phyloP scores from a whole-genome alignment of 2,797 vertebrate species.

The Periophthalmus magnuspinnatus region DNA sequence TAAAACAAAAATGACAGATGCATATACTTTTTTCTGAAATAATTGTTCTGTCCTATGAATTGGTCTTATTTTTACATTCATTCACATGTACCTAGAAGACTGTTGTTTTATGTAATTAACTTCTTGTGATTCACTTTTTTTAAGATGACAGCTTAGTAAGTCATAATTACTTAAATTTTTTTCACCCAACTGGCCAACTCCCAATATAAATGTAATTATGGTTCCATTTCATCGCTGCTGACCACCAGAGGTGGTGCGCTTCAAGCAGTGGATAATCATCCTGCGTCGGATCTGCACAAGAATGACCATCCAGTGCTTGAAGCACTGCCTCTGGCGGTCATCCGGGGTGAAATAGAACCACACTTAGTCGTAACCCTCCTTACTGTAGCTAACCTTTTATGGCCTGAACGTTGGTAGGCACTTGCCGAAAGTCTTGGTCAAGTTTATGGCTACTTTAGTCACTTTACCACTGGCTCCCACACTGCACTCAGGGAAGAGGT shows the following conservation, averaged over 20 bases:
- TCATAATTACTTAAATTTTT: background rate
- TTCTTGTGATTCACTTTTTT: no score
- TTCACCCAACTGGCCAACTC: background rate
- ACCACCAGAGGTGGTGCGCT: no score
- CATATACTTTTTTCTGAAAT: background rate
- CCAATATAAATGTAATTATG: background rate
- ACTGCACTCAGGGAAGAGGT: conserved; percentile 18
- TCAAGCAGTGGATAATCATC: no score
- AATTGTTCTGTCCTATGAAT: background rate
- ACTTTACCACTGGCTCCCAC: background rate
- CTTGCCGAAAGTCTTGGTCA: background rate
- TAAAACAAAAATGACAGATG: background rate
- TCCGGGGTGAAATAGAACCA: no score
- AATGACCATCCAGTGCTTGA: no score
- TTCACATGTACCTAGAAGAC: background rate
- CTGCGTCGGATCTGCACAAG: no score
- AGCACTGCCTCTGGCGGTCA: no score
- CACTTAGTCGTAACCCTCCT: no score
- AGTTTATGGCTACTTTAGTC: background rate
- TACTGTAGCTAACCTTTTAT: background rate
- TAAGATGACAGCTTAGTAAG: background rate
- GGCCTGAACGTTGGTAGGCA: background rate
- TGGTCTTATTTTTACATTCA: background rate
- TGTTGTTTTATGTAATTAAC: background rate
- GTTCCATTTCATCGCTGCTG: no score